These are phyloP conservation scores for Ooceraea biroi DNA, from an alignment of 1,140 invertebrate genomes.

Conservation along the genomic window DNA sequence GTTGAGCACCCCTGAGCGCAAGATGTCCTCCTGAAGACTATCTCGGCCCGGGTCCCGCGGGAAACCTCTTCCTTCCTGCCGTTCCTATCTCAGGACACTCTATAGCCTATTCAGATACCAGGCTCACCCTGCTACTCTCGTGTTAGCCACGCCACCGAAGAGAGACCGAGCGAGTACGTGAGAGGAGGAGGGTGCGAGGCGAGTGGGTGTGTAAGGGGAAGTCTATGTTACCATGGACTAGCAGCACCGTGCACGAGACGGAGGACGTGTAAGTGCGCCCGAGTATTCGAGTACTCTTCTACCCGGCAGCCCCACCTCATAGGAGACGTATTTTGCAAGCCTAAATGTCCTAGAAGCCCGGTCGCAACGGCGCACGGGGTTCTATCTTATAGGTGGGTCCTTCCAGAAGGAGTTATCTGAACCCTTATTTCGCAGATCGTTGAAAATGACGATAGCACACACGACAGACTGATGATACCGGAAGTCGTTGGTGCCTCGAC, in stretches of 20 bases:
- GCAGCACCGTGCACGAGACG: constrained; percentile 67
- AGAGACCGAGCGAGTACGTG: constrained; percentile 24
- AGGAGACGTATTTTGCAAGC: constrained; percentile 82
- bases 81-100: constrained; percentile 85
- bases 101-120: constrained; percentile 85
- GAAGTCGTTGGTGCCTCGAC: constrained; percentile 32
- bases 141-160: constrained; percentile 74
- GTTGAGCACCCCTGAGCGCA: constrained; percentile 81
- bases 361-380: constrained; percentile 42
- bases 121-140: constrained; percentile 79
- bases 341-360: constrained; percentile 77
- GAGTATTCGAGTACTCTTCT: constrained; percentile 78
- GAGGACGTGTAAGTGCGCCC: constrained; percentile 76
- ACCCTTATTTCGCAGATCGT: constrained; percentile 73
- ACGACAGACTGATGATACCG: constrained; percentile 57
- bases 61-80: constrained; percentile 83
- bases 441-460: constrained; percentile 60
- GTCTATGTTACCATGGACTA: constrained; percentile 79
- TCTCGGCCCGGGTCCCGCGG: constrained; percentile 84
- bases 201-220: constrained; percentile 59
- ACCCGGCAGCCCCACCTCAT: constrained; percentile 69
- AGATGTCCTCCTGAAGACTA: constrained; percentile 86
- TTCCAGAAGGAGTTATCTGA: constrained; percentile 70
- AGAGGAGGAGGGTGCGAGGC: constrained; percentile 22
- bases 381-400: constrained; percentile 61